Conservation (phyloP, 2,888 invertebrate species). For the Schrankia costaestrigalis region DNA sequence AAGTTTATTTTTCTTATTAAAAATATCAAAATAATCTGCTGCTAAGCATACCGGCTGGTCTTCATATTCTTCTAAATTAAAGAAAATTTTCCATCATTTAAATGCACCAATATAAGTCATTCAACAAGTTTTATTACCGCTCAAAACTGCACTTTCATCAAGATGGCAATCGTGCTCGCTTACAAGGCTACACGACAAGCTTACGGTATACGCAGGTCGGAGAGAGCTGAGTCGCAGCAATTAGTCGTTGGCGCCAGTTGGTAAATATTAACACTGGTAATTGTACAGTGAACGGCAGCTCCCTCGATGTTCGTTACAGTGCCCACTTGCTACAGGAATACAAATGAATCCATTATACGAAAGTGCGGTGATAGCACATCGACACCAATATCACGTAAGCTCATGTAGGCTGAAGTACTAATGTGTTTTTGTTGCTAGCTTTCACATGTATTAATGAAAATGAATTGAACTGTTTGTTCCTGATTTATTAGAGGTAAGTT, state of each 20-base stretch:
- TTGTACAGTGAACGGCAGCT: constrained; percentile 75
- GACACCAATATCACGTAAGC: constrained; percentile 58
- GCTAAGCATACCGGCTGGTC: too few species aligned
- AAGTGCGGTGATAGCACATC: constrained; percentile 68
- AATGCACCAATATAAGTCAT: too few species aligned
- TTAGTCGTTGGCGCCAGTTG: constrained; percentile 74
- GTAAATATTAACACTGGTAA: constrained; percentile 79
- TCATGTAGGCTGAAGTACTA: constrained; percentile 48
- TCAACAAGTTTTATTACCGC: constrained; percentile 8
- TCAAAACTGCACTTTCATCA: constrained; percentile 4
- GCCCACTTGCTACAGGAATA: constrained; percentile 73
- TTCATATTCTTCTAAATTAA: too few species aligned
- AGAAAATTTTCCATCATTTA: too few species aligned
- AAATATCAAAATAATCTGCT: too few species aligned
- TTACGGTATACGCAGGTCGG: constrained; percentile 37
- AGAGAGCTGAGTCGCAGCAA: constrained; percentile 55
- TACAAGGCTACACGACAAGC: constrained; percentile 15
- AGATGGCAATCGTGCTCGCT: constrained; percentile 7
- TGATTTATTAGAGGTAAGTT: too few species aligned
- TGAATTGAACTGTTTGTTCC: too few species aligned
- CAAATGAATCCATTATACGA: constrained; percentile 77
- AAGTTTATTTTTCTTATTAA: too few species aligned
- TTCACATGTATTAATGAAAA: constrained; percentile 4
- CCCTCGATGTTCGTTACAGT: constrained; percentile 75
- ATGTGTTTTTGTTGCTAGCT: constrained; percentile 45